Base-by-base conservation (phyloP, 1,140 invertebrate genomes). In the Sminthurinus signatus region DNA sequence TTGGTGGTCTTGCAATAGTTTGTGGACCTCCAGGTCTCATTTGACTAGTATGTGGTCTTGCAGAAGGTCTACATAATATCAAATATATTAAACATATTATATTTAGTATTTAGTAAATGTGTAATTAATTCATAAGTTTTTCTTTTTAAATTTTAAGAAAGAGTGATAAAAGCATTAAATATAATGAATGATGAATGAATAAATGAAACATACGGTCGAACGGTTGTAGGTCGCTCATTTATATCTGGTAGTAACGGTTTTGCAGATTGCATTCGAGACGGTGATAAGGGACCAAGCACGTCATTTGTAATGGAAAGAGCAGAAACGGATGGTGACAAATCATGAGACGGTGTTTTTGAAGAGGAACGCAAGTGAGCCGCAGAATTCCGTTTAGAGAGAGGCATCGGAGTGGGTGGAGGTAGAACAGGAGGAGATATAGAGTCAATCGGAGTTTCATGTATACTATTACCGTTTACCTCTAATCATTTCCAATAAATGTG, bases 1-100 rank as follows among this genome's bases (percentile, higher is more conserved):
- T 75, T 15, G 72, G 71, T 15, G 75, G 75, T 14, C 75, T 61
- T 2, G 73, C 93, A 74, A 94, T 98, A 67, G 94, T 93, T 51
- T 94, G 95, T 87, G 46, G 82, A 98, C 52, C 23, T 10, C 59
- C 43, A 15, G 25, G 28, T 2, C 59, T n/a, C 31, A 66, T 43
- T 62, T 70, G 27, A 64, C 42, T 69, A 14, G 48, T 69, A 60
- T 46, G 72, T 61, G 36, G 69, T 61, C 32, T 55, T 50, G 54
- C 69, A 43, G 39, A 31, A n/a, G 54, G 54, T 8, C 50, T 52
- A 28, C n/a, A 28, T 17, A 19, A 14, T 8, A 46, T 46, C n/a
- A n/a, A n/a, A n/a, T n/a, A n/a, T n/a, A n/a, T n/a, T n/a, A n/a
- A n/a, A n/a, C n/a, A n/a, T n/a, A n/a, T n/a, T n/a, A n/a, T n/a